A percentile compares a stretch with the other conserved stretches of the same genome.
Evolutionary conservation across 2,797 vertebrate species (phyloP).

Genomic region (Notamacropus eugenii): DNA sequence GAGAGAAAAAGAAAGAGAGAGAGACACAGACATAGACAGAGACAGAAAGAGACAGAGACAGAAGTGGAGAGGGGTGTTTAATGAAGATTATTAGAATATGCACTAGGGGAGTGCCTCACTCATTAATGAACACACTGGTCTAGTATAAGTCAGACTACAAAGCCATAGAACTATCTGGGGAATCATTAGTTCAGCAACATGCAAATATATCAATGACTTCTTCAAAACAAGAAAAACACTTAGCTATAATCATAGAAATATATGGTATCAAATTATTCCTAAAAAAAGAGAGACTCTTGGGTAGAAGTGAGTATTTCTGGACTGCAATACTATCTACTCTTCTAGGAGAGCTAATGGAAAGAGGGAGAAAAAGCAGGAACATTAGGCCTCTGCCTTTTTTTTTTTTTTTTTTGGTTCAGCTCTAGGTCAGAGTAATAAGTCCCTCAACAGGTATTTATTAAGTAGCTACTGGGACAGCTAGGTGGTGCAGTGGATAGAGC

Average conservation of each 20-base stretch:
- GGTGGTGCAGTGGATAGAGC: too few relatives aligned
- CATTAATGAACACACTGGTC: background rate
- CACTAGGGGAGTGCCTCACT: background rate
- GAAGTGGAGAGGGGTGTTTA: background rate
- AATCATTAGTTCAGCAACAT: background rate
- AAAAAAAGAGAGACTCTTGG: background rate
- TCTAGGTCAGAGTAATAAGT: background rate
- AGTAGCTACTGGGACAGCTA: background rate
- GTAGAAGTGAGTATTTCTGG: background rate
- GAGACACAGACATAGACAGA: fast-evolving
- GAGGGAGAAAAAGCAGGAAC: background rate
- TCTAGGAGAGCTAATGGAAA: background rate
- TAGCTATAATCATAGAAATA: background rate
- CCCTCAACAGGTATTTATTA: background rate
- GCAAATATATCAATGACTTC: background rate
- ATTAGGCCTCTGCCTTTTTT: background rate
- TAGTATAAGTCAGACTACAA: background rate
- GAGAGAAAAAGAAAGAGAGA: background rate
- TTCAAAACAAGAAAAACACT: background rate
- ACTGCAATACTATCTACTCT: background rate
- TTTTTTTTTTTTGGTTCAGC: background rate
- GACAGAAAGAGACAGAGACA: too few relatives aligned
- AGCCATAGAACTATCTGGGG: background rate
- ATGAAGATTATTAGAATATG: background rate
- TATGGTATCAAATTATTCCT: background rate